phyloP scores from a whole-genome alignment of 2,113 vertebrate genomes.

The Accipiter virgatus region DNA sequence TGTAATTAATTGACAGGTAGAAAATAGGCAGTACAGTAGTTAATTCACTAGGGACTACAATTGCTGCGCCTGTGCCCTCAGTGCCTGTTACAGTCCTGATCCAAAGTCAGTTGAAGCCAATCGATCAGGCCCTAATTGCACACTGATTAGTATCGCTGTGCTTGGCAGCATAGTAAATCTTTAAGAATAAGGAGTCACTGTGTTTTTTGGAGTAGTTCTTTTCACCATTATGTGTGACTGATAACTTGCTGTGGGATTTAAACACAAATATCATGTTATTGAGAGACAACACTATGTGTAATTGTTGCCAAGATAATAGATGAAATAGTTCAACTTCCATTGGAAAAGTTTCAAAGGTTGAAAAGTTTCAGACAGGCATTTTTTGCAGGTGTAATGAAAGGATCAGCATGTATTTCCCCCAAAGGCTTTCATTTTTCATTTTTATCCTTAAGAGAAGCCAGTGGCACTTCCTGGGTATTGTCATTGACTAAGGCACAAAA shows the following conservation, averaged over 20 bases:
- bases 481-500: constrained; percentile 66
- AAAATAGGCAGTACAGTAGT: constrained; percentile 39
- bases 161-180: constrained; percentile 59
- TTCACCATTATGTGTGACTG: constrained; percentile 2
- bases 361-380: constrained; percentile 65
- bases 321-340: constrained; percentile 56
- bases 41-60: constrained; percentile 3
- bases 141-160: constrained; percentile 49
- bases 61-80: background rate
- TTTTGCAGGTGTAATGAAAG: constrained; percentile 69
- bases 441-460: constrained; percentile 69
- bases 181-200: constrained; percentile 26
- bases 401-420: constrained; percentile 64
- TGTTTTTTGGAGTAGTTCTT: constrained; percentile 48
- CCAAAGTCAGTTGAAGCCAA: constrained; percentile 59
- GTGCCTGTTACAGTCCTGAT: constrained; percentile 44
- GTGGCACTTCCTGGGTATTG: constrained; percentile 63
- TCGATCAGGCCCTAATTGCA: constrained; percentile 56
- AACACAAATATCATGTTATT: constrained; percentile 33
- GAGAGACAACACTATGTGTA: constrained; percentile 11
- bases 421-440: constrained; percentile 66
- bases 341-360: constrained; percentile 69
- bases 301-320: constrained; percentile 60
- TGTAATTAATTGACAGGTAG: constrained; percentile 47
- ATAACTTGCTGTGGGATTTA: constrained; percentile 41